A percentile compares a stretch with the other conserved stretches of the same genome.
These are phyloP conservation scores for Drosophila punjabiensis DNA, from an alignment of 1,140 invertebrate species.

Conservation along the genomic window DNA sequence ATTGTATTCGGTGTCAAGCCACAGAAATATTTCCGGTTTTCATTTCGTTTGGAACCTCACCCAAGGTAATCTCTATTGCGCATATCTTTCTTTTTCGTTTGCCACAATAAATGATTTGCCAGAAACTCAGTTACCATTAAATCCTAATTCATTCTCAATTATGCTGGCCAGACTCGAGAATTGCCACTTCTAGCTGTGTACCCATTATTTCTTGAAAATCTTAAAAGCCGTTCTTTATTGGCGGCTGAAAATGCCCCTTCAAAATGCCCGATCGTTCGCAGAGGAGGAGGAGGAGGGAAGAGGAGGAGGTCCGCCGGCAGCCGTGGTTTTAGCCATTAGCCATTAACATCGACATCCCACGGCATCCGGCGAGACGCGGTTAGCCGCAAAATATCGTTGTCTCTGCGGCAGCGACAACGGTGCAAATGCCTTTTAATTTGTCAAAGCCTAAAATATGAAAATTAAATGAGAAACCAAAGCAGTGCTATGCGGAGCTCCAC, in stretches of 20 bases:
- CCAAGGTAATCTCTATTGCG: not conserved
- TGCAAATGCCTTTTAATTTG: conserved; percentile 84
- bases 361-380: conserved; percentile 75
- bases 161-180: conserved; percentile 20
- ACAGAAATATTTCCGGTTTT: conserved; percentile 14
- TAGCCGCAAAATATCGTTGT: conserved; percentile 80
- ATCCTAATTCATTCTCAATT: conserved; percentile 26
- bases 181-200: conserved; percentile 31
- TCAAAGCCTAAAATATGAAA: conserved; percentile 84
- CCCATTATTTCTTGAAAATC: conserved; percentile 35
- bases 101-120: conserved; percentile 22
- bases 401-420: conserved; percentile 67
- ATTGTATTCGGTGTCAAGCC: not conserved
- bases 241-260: conserved; percentile 27
- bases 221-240: conserved; percentile 48
- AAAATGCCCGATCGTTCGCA: conserved; percentile 17
- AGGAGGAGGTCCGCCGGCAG: conserved; percentile 17
- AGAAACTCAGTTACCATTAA: conserved; percentile 32
- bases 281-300: not conserved
- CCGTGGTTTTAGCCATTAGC: conserved; percentile 63
- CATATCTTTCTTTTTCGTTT: not conserved
- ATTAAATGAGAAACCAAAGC: conserved; percentile 82
- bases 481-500: conserved; percentile 37
- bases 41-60: not conserved
- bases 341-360: conserved; percentile 74